Conservation (phyloP, 2,797 vertebrate species). For the Sebastes dallii region DNA sequence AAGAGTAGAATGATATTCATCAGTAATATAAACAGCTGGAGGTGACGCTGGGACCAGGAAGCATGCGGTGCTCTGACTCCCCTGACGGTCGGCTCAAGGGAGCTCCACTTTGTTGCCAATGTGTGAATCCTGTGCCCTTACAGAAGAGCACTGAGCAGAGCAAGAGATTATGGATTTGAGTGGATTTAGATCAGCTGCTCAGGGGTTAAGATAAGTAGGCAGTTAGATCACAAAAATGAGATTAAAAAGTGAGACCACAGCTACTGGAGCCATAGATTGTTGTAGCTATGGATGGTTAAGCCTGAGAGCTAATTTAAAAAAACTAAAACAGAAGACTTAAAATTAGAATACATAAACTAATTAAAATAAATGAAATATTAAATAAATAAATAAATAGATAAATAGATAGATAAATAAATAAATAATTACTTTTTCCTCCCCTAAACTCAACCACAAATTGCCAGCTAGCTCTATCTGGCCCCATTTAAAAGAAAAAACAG, state of each 20-base stretch:
- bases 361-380: neutral
- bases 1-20: constrained; percentile 54
- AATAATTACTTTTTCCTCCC: neutral
- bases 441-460: neutral
- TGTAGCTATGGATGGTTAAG: neutral
- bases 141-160: neutral
- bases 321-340: neutral
- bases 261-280: neutral
- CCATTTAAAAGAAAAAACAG: neutral
- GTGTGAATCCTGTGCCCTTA: constrained; percentile 22
- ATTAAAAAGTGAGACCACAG: constrained; percentile 18
- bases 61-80: constrained; percentile 19
- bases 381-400: too few relatives aligned
- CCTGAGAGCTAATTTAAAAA: neutral
- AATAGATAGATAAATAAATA: too few relatives aligned
- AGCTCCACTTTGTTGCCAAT: constrained; percentile 12
- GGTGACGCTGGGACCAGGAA: constrained; percentile 18
- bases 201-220: constrained; percentile 43
- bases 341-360: neutral
- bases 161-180: constrained; percentile 23
- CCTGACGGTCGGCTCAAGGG: constrained; percentile 18
- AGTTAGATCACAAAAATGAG: constrained; percentile 34
- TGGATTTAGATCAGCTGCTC: constrained; percentile 38
- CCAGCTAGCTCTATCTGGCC: neutral
- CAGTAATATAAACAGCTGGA: constrained; percentile 55